Percentiles rank a stretch among this genome's conserved stretches.
phyloP scores from a whole-genome alignment of 2,797 vertebrate species.

The Pseudomugil gertrudae region DNA sequence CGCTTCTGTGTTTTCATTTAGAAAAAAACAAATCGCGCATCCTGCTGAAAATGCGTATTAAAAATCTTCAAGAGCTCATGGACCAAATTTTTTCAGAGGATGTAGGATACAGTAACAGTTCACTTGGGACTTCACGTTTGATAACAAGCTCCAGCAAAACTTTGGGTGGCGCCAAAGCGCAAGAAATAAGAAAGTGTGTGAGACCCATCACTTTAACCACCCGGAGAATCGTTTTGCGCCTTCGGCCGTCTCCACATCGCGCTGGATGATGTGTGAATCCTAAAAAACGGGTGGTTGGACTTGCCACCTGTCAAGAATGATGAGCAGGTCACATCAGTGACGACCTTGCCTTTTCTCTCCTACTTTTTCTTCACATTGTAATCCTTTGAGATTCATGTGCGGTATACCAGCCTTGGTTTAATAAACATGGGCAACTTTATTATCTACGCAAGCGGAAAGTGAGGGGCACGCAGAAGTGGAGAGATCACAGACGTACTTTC shows the following conservation, averaged over 20 bases:
- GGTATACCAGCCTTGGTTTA: slow-evolving; percentile 18
- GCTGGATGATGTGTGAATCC: slow-evolving; percentile 50
- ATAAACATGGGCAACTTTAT: slow-evolving; percentile 60
- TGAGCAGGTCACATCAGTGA: slow-evolving; percentile 9
- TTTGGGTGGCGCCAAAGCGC: slow-evolving; percentile 78
- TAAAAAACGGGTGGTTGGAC: slow-evolving; percentile 44
- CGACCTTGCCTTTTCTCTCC: slow-evolving; percentile 8
- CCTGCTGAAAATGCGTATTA: neutral
- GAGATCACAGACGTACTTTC: slow-evolving; percentile 48
- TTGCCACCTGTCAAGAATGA: slow-evolving; percentile 61
- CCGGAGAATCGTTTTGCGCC: slow-evolving; percentile 45
- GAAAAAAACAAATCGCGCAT: no score
- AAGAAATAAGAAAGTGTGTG: slow-evolving; percentile 45
- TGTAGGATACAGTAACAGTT: neutral
- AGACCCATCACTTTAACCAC: slow-evolving; percentile 51
- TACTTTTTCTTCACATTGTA: neutral
- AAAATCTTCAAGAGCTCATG: neutral
- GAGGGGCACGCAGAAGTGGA: slow-evolving; percentile 30
- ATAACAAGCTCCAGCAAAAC: slow-evolving; percentile 30
- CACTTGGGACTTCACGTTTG: slow-evolving; percentile 28
- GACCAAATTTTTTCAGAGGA: slow-evolving; percentile 5
- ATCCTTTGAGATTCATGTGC: slow-evolving; percentile 4
- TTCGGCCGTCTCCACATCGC: slow-evolving; percentile 52
- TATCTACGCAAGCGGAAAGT: slow-evolving; percentile 55
- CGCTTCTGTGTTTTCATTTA: no score